Percentiles rank a stretch among this genome's conserved stretches.
Conservation (phyloP, 1,140 invertebrate species). For the Caenorhabditis latens region DNA sequence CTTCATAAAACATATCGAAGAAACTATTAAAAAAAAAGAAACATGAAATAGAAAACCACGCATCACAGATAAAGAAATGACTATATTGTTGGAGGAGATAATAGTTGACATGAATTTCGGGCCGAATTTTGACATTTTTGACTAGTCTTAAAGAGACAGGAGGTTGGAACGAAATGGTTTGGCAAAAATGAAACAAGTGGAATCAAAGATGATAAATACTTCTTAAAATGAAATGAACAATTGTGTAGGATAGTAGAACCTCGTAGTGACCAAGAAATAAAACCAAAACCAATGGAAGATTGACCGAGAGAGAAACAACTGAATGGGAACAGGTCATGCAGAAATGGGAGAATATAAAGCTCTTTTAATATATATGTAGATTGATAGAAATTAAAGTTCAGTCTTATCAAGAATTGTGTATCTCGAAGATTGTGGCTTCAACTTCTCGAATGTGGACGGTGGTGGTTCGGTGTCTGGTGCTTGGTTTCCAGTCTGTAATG, state of each 20-base stretch:
- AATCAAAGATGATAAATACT: background rate
- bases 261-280: slow-evolving; percentile 47
- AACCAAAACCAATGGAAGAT: slow-evolving; percentile 24
- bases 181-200: slow-evolving; percentile 1
- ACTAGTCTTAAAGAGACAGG: background rate
- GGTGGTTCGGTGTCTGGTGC: slow-evolving; percentile 86
- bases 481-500: slow-evolving; percentile 45
- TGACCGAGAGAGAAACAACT: slow-evolving; percentile 36
- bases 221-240: background rate
- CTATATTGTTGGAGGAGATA: background rate
- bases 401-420: slow-evolving; percentile 90
- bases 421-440: slow-evolving; percentile 94
- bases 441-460: slow-evolving; percentile 95
- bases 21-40: background rate
- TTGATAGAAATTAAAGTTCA: slow-evolving; percentile 84
- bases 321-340: background rate
- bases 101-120: background rate
- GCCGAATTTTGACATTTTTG: too few relatives aligned
- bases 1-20: background rate
- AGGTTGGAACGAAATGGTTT: background rate
- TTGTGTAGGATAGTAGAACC: background rate
- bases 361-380: background rate
- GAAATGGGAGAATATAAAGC: background rate
- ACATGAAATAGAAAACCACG: background rate
- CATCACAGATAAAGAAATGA: slow-evolving; percentile 15